Evolutionary conservation across 2,797 vertebrate genomes (phyloP).

Genomic region (Lepilemur ruficaudatus): DNA sequence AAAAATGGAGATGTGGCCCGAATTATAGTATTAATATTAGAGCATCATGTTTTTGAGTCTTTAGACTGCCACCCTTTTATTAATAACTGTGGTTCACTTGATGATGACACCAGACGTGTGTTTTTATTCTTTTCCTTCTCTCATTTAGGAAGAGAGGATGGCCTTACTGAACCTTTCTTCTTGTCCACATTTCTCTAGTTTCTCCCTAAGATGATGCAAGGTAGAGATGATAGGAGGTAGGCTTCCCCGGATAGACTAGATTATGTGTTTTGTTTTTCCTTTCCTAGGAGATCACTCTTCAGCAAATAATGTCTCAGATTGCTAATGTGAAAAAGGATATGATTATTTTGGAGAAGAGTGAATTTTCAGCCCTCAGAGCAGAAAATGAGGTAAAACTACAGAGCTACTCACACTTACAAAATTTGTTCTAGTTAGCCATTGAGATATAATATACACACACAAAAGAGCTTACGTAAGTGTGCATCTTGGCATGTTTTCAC

Average conservation of each 20-base stretch:
- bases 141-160: not conserved
- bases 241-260: not conserved
- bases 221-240: not conserved
- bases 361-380: constrained; percentile 94
- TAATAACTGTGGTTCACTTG: not conserved
- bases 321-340: constrained; percentile 96
- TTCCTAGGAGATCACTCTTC: constrained; percentile 95
- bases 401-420: not conserved
- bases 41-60: not conserved
- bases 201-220: not conserved
- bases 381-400: constrained; percentile 92
- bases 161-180: not conserved
- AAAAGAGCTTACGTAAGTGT: not conserved
- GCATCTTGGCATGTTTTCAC: rapidly evolving
- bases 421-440: not conserved
- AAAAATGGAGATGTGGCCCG: not conserved
- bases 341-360: constrained; percentile 98
- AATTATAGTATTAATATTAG: not conserved
- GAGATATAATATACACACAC: rapidly evolving
- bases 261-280: constrained; percentile 47
- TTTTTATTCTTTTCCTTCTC: not conserved
- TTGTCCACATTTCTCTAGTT: rapidly evolving
- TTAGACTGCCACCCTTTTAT: too few species aligned
- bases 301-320: constrained; percentile 96
- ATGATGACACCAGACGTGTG: too few species aligned